Evolutionary conservation across 2,888 invertebrate genomes (phyloP).

Genomic region (Pegoplata infirma): DNA sequence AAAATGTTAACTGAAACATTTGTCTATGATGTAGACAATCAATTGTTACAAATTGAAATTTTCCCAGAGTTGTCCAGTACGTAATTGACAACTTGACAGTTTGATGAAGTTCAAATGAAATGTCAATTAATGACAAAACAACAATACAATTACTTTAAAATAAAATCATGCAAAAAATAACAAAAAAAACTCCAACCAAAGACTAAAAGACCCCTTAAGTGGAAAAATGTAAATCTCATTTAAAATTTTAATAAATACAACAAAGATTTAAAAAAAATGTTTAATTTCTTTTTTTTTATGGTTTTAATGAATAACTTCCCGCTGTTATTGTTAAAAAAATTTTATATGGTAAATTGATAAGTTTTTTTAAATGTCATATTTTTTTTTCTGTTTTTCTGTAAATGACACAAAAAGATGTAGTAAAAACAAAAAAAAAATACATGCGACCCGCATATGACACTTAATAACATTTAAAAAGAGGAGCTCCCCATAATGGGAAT

Average conservation of each 20-base stretch:
- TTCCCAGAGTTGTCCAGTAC: slow-evolving; percentile 60
- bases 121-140: slow-evolving; percentile 65
- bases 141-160: slow-evolving; percentile 32
- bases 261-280: slow-evolving; percentile 25
- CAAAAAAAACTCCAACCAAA: neutral
- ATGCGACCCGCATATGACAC: slow-evolving; percentile 49
- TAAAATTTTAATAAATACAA: slow-evolving; percentile 47
- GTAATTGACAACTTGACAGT: slow-evolving; percentile 61
- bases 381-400: slow-evolving; percentile 17
- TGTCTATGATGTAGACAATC: slow-evolving; percentile 19
- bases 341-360: slow-evolving; percentile 24
- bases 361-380: slow-evolving; percentile 30
- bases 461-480: slow-evolving; percentile 10
- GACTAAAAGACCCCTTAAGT: slow-evolving; percentile 7
- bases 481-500: slow-evolving; percentile 14
- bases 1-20: neutral
- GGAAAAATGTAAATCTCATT: slow-evolving; percentile 36
- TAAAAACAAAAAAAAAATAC: neutral
- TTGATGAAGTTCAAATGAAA: slow-evolving; percentile 65
- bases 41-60: slow-evolving; percentile 56
- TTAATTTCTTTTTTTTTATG: slow-evolving; percentile 13
- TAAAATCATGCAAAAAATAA: too few relatives aligned
- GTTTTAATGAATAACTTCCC: slow-evolving; percentile 58
- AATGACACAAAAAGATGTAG: slow-evolving; percentile 17
- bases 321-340: slow-evolving; percentile 41